Base-by-base conservation (phyloP, 2,113 vertebrate genomes). In the Antidorcas marsupialis region DNA sequence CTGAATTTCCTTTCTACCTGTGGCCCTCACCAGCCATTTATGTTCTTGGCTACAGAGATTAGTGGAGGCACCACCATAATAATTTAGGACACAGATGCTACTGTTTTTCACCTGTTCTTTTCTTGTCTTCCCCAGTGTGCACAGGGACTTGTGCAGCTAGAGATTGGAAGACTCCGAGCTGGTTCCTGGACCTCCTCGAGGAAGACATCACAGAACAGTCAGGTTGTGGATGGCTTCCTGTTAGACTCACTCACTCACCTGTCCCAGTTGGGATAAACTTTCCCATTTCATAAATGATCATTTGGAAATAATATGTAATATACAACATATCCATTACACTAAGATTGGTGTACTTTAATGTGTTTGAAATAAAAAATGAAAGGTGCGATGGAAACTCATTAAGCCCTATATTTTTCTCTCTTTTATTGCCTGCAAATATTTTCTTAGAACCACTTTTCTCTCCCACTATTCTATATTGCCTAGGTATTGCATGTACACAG, bases 131-230 rank as follows among this genome's bases (percentile, higher is more conserved):
- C 59, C 92, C 98, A 99, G 99, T 99, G 99, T 90, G 99, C 99
- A 92, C 99, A 99, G 97, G 99, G 99, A 57, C 98, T 99, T 6
- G 99, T 99, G 53, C 98, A 98, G 98, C 98, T 99, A 96, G 99
- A 99, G 96, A 98, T 99, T 9, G 99, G 99, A 36, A 99, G 99
- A 78, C 94, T 99, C 97, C 98, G 99, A 98, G 99, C 99, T 87
- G 99, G 99, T 9, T 99, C 99, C 30, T 99, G 99, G 99, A 98
- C 99, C 15, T 99, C 99, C 5, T 99, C 99, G 23, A 98, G 99
- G 98, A 99, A 98, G 94, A 99, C 98, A 59, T 99, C 99, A 8
- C 98, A 98, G 28, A 99, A 98, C 94, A 99, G 99, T 97, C 99
- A 99, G 99, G 99, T 99, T 95, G 97, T 99, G 98, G 95, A 93